Evolutionary conservation across 2,888 invertebrate genomes (phyloP), one percentile per base, ranked within the genome.

Genomic region (Endomychus coccineus): DNA sequence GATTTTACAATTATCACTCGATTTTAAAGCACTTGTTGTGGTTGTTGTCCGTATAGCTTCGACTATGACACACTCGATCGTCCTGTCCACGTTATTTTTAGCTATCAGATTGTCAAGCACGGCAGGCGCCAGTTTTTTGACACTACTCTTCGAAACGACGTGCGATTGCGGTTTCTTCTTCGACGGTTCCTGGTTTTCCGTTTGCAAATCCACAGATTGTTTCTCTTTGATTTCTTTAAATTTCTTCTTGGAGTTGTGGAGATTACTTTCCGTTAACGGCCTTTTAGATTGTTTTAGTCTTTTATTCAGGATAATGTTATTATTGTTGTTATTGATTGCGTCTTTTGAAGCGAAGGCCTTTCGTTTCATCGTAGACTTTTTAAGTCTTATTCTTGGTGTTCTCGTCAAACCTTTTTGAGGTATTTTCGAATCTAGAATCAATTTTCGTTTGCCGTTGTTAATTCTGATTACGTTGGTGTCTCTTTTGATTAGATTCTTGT

Each of bases 1-100:
- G 27, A 67, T 64, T 49, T 69, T 72, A 43, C 67, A 67, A 13
- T 67, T 68, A 36, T 62, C 67, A 48, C 66, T 68, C 10, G 58
- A 62, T 43, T 69, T 70, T 28, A 60, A 44, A 43, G 67, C 67
- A 36, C 59, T 61, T 24, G 45, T 40, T 21, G 56, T 44, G 21
- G 39, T 39, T 43, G 47, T 52, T n/a, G 21, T 19, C 33, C 48
- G 43, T 34, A 45, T 54, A 31, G 55, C 34, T 39, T 63, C 66
- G 46, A 62, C 66, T 53, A 56, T 59, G 61, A 66, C 67, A 54
- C 61, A 60, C 45, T 69, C 69, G 36, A 68, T 68, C 27, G 61
- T 64, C 50, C 73, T 65, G 41, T 77, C 76, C 25, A 77, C 68
- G 52, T 71, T 74, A 51, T 74, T 75, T 58, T 74, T 74, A 43